These are phyloP conservation scores for Caranx ignobilis DNA, from an alignment of 2,113 vertebrate species.

Conservation along the genomic window DNA sequence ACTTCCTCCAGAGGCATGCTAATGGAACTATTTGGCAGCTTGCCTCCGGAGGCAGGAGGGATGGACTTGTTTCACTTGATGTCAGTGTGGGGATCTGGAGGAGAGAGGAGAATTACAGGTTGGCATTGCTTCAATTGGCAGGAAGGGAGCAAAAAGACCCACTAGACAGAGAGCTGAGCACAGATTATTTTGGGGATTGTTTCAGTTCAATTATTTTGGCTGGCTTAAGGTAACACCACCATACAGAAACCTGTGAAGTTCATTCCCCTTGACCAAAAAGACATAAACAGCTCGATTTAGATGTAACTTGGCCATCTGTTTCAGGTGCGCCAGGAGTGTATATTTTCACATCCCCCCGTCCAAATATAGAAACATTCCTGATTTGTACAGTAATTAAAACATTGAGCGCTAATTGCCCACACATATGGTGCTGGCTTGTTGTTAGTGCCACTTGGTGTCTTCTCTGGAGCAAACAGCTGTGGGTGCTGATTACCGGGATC, in stretches of 20 bases:
- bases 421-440: conserved; percentile 65
- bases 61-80: conserved; percentile 81
- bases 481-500: conserved; percentile 53
- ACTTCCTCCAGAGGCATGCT: conserved; percentile 72
- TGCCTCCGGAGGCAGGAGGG: conserved; percentile 74
- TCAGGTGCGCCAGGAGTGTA: conserved; percentile 39
- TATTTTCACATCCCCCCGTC: conserved; percentile 25
- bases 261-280: conserved; percentile 15
- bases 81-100: conserved; percentile 74
- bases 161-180: conserved; percentile 39
- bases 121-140: conserved; percentile 76
- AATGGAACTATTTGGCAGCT: conserved; percentile 79
- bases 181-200: conserved; percentile 65
- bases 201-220: conserved; percentile 52
- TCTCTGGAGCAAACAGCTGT: conserved; percentile 67
- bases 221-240: conserved; percentile 31
- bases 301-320: conserved; percentile 51
- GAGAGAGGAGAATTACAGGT: conserved; percentile 78
- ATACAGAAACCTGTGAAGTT: conserved; percentile 20
- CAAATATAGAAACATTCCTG: conserved; percentile 27
- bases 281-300: conserved; percentile 46
- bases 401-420: conserved; percentile 60
- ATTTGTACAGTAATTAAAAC: conserved; percentile 75
- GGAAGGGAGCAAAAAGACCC: conserved; percentile 45
- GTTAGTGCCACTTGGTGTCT: conserved; percentile 43